These are phyloP conservation scores for Anarhynchus alexandrinus DNA, from an alignment of 2,113 vertebrate species.

Conservation along the genomic window DNA sequence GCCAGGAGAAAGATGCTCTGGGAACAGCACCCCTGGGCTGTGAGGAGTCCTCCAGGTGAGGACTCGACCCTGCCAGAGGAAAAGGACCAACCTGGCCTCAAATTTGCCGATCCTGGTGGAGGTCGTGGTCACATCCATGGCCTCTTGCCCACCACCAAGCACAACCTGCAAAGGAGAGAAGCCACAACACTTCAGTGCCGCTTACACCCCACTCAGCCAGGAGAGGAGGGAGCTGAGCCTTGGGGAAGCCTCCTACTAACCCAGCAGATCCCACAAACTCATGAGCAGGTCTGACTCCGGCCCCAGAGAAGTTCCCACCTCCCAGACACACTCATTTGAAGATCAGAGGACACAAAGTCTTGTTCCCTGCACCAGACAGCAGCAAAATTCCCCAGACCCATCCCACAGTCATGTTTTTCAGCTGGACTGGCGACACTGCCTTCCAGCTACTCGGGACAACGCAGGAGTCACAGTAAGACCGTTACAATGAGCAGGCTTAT, in stretches of 20 bases:
- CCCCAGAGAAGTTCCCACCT: background rate
- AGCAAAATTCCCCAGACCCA: background rate
- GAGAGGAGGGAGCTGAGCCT: background rate
- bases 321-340: accelerated
- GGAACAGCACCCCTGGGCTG: background rate
- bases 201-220: accelerated
- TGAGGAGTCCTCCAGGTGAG: background rate
- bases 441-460: background rate
- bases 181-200: background rate
- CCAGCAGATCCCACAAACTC: background rate
- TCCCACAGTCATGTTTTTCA: accelerated
- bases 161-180: constrained; percentile 80
- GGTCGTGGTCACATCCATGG: constrained; percentile 98
- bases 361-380: accelerated
- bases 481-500: accelerated
- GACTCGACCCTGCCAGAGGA: background rate
- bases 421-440: background rate
- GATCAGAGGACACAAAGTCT: background rate
- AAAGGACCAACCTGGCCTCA: constrained; percentile 83
- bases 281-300: background rate
- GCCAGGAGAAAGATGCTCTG: background rate
- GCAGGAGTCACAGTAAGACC: accelerated
- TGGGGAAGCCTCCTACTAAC: background rate
- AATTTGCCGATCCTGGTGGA: constrained; percentile 98
- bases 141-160: constrained; percentile 96